Evolutionary conservation across 2,797 vertebrate species (phyloP).

Genomic region (Lepilemur ruficaudatus): DNA sequence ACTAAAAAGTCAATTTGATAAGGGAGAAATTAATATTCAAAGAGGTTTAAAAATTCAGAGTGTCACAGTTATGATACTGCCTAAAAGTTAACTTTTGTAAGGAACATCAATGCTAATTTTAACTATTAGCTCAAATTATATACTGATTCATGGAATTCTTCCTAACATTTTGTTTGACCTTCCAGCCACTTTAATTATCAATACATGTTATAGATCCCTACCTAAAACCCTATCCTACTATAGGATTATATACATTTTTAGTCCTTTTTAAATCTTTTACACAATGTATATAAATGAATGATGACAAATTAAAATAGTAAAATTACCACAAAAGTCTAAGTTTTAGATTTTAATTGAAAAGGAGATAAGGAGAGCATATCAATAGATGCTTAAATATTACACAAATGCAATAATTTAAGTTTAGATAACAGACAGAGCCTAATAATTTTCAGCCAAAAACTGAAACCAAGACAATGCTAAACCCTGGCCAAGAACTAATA

Average conservation of each 20-base stretch:
- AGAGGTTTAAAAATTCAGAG: conserved; percentile 1
- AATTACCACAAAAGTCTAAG: not conserved
- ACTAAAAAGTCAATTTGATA: not conserved
- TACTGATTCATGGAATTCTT: not conserved
- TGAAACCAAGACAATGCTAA: not conserved
- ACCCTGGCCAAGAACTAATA: not conserved
- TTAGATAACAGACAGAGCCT: not conserved
- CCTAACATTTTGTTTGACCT: not conserved
- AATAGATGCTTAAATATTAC: not conserved
- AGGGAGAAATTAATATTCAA: not conserved
- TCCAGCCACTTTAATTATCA: not conserved
- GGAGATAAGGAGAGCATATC: not conserved
- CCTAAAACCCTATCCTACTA: not conserved
- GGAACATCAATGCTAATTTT: not conserved
- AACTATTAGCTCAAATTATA: not conserved
- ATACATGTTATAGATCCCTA: not conserved
- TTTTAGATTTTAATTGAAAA: not conserved
- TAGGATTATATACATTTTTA: not conserved
- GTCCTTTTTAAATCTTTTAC: not conserved
- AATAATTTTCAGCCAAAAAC: not conserved
- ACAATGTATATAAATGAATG: not conserved
- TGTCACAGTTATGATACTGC: not conserved
- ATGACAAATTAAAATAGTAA: not conserved
- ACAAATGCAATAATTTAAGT: not conserved
- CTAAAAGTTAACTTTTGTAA: not conserved